These are phyloP conservation scores for Acrobasis repandana DNA, from an alignment of 2,888 invertebrate species.

Conservation along the genomic window DNA sequence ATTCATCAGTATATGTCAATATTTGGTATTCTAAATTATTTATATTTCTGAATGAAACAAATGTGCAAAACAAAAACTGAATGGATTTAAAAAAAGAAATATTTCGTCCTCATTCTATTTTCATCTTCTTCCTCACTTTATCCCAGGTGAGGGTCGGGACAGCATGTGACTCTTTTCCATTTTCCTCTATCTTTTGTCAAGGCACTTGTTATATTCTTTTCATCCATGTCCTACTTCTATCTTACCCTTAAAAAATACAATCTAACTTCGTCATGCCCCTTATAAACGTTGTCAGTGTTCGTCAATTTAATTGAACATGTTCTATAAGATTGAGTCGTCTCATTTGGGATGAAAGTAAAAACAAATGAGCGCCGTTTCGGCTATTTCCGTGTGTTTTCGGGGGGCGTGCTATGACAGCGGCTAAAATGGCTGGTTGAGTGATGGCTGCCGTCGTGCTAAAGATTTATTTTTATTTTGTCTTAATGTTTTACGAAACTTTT, in stretches of 20 bases:
- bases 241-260: neutral
- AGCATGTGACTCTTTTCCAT: too few species aligned
- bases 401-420: conserved; percentile 27
- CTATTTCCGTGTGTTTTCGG: conserved; percentile 65
- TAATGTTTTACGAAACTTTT: neutral
- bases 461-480: neutral
- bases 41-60: too few species aligned
- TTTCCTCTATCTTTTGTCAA: too few species aligned
- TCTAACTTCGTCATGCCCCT: neutral
- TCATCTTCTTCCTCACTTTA: too few species aligned
- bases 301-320: conserved; percentile 2
- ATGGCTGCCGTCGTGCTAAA: conserved; percentile 8
- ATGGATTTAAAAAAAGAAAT: too few species aligned
- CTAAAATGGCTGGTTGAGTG: conserved; percentile 22
- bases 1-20: too few species aligned
- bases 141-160: too few species aligned
- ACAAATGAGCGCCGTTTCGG: conserved; percentile 47
- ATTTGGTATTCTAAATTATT: too few species aligned
- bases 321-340: conserved; percentile 19
- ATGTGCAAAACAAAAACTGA: too few species aligned
- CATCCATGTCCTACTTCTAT: too few species aligned
- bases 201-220: too few species aligned
- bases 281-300: neutral
- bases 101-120: too few species aligned
- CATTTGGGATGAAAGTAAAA: conserved; percentile 35